These are phyloP conservation scores for Oncorhynchus nerka DNA, from an alignment of 2,113 vertebrate species.

Conservation along the genomic window DNA sequence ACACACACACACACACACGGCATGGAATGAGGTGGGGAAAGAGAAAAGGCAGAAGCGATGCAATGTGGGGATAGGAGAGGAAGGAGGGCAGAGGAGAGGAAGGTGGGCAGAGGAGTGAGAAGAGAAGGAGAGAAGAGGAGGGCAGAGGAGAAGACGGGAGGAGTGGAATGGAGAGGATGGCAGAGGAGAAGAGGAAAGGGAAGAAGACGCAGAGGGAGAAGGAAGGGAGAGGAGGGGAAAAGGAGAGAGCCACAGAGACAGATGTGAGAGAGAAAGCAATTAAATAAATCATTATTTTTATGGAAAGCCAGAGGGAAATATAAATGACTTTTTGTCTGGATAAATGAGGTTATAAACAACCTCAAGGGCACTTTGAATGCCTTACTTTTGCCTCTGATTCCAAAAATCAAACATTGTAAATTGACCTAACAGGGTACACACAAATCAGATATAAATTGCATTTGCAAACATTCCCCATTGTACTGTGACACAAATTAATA, in stretches of 20 bases:
- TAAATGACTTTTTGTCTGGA: constrained; percentile 40
- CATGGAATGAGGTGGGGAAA: neutral
- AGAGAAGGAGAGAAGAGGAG: too few relatives aligned
- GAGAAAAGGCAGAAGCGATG: neutral
- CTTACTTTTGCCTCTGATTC: too few relatives aligned
- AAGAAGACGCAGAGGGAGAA: neutral
- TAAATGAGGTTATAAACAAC: constrained; percentile 40
- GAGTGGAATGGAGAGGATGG: neutral
- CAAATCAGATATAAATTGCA: constrained; percentile 40
- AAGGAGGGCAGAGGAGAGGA: too few relatives aligned
- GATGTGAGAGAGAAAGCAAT: constrained; percentile 25
- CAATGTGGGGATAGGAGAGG: constrained; percentile 13
- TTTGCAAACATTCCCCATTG: constrained; percentile 42
- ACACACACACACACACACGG: constrained; percentile 48
- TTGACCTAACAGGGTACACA: neutral
- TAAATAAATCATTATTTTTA: constrained; percentile 42
- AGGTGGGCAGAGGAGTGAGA: too few relatives aligned
- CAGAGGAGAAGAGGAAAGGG: neutral
- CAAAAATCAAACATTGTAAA: too few relatives aligned
- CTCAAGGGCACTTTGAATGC: constrained; percentile 34
- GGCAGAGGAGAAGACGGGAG: neutral
- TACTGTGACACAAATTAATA: constrained; percentile 30
- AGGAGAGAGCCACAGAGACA: constrained; percentile 4
- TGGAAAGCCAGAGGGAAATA: constrained; percentile 28
- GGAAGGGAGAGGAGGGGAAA: neutral